Base-by-base conservation (phyloP, 2,113 vertebrate genomes). In the Erythrolamprus reginae region DNA sequence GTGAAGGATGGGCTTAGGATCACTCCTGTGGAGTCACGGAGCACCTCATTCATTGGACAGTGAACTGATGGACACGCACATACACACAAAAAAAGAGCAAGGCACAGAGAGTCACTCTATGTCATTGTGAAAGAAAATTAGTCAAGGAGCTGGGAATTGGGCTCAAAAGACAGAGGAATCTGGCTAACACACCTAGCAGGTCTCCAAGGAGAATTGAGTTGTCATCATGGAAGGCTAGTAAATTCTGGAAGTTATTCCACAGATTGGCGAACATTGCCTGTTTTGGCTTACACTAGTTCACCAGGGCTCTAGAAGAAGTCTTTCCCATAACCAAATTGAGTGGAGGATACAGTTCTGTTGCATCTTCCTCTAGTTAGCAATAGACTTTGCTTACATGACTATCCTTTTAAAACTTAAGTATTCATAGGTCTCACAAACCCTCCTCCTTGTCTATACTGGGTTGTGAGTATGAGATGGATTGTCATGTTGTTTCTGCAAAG, bases 1-100 rank as follows among this genome's bases (percentile, higher is more conserved):
- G 98, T 97, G 84, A 97, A 98, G 53, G 98, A 98, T 96, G 99
- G 99, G 95, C 99, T 99, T 91, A 99, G 97, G 96, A 99, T 99
- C 91, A 99, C 98, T 0, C 98, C 99, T 0, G 97, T 98, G 92
- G 99, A 99, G 85, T 98, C 98, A 0, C 98, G 99, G 93, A 98
- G 92, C 0, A 99, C 96, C 96, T 99, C 98, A 10, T 99, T 99
- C 95, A 98, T 98, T 3, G 98, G 99, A 92, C 99, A 99, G 10
- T 96, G 98, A 88, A 99, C 99, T 99, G 96, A 87, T 53, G 83
- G 70, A 92, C 24, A 90, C 28, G 89, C 82, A 91, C 92, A 85
- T 82, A n/a, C n/a, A n/a, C n/a, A n/a, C n/a, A n/a, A 13, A 84
- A n/a, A 12, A 4, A 84, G 28, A 47, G 24, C 0, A 88, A 61